These are phyloP conservation scores for Nibea coibor DNA, from an alignment of 2,113 vertebrate species.

Conservation along the genomic window DNA sequence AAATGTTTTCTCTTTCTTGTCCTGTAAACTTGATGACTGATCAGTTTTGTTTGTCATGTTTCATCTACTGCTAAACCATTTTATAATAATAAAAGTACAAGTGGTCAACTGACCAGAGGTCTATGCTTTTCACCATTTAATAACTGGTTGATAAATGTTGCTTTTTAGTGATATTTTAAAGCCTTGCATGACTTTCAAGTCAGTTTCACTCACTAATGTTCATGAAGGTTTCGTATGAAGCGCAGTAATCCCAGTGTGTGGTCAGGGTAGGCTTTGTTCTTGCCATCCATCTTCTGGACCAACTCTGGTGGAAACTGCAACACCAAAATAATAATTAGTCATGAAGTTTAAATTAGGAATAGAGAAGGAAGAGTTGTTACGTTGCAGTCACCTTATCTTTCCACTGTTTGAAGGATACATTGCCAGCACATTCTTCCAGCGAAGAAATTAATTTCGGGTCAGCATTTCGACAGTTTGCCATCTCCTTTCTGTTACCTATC, in stretches of 20 bases:
- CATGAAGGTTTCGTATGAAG: conserved; percentile 67
- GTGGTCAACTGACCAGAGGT: too few relatives aligned
- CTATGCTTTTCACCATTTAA: too few relatives aligned
- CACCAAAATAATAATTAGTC: neutral
- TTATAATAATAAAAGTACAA: too few relatives aligned
- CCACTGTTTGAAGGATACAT: conserved; percentile 68
- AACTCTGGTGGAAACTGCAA: conserved; percentile 61
- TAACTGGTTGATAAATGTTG: too few relatives aligned
- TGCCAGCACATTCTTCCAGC: conserved; percentile 8
- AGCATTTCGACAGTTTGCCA: conserved; percentile 12
- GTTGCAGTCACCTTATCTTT: conserved; percentile 62
- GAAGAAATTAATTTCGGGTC: conserved; percentile 27
- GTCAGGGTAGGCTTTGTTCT: conserved; percentile 55
- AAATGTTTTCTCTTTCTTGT: too few relatives aligned
- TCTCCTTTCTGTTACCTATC: conserved; percentile 48
- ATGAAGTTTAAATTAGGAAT: fast-evolving
- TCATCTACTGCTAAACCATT: too few relatives aligned
- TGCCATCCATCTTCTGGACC: conserved; percentile 50
- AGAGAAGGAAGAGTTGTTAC: neutral
- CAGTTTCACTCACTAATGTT: conserved; percentile 67
- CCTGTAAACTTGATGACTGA: too few relatives aligned
- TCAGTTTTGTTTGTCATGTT: too few relatives aligned
- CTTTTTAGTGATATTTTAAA: neutral
- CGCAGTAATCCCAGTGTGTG: conserved; percentile 63
- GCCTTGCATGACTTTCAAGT: neutral